Base-by-base conservation (phyloP, 2,113 vertebrate species). In the Aplodontia rufa region DNA sequence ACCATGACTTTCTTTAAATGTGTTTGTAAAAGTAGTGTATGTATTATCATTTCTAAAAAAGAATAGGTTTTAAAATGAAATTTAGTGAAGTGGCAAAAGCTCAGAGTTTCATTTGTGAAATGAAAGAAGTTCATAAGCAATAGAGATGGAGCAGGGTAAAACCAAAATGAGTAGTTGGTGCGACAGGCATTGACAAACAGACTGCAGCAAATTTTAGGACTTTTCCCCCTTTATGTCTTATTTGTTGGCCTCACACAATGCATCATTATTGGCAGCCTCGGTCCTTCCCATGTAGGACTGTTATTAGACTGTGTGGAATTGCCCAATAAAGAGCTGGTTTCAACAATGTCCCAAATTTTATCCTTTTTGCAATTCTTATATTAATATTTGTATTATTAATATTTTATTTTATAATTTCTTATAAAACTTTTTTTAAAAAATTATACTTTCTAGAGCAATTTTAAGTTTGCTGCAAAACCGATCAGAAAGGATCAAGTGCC, bases 31-130 rank as follows among this genome's bases (percentile, higher is more conserved):
- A 86, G 68, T 75, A 37, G 32, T 60, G 22, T 96, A 60, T 96
- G n/a, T 71, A 47, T 93, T 86, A 97, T 89, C 88, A 91, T 74
- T 91, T 82, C 78, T 53, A 55, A 91, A 74, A 95, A 88, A 90
- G 90, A 97, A 79, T 49, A n/a, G 49, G n/a, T 53, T 96, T 95
- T 81, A 76, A 96, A 97, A 92, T 95, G 60, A 87, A 97, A 93
- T 90, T 91, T 91, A 90, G 78, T 85, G 68, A 96, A 92, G 81
- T 35, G 1, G 40, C 55, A 93, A 87, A 93, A 79, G 74, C 69
- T 90, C 51, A 60, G 37, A 72, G 51, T 91, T 95, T 72, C 80
- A 47, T 51, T 75, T 96, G 88, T 55, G 40, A 92, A 87, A 87
- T 76, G 9, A 92, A 95, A 83, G 60, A 87, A 55, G 55, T 91